phyloP scores from a whole-genome alignment of 2,888 invertebrate species.

The Rhorus exstirpatorius region DNA sequence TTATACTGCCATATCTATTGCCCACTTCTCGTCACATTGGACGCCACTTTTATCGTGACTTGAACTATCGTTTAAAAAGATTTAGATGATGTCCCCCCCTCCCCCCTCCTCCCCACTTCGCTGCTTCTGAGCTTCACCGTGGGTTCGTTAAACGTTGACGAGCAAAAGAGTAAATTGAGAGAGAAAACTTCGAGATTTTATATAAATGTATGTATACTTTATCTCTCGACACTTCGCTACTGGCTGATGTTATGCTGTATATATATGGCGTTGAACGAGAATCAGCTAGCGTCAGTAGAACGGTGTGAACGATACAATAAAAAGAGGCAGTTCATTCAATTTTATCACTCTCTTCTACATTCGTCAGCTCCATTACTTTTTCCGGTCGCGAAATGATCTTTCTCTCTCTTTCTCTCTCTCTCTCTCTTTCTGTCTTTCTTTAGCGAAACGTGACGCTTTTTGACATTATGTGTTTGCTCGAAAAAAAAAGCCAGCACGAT shows the following conservation, averaged over 20 bases:
- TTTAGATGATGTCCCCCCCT: conserved; percentile 63
- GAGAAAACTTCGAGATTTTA: conserved; percentile 54
- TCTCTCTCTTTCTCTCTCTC: conserved; percentile 12
- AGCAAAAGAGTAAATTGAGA: conserved; percentile 57
- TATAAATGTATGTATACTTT: conserved; percentile 55
- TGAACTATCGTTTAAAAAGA: conserved; percentile 71
- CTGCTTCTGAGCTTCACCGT: conserved; percentile 28
- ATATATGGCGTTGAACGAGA: conserved; percentile 31
- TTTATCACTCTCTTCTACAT: conserved; percentile 68
- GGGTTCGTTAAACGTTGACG: conserved; percentile 69
- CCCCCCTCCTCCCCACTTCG: neutral
- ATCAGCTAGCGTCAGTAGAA: conserved; percentile 61
- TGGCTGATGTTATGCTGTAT: conserved; percentile 52
- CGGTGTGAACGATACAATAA: conserved; percentile 69
- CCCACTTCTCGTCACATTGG: conserved; percentile 68
- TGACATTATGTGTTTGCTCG: neutral
- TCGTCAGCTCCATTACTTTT: conserved; percentile 69
- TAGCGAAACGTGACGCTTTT: conserved; percentile 3
- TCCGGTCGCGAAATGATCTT: conserved; percentile 40
- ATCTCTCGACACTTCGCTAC: conserved; percentile 67
- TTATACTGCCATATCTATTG: conserved; percentile 65
- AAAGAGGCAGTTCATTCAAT: conserved; percentile 70
- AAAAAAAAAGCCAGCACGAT: conserved; percentile 15
- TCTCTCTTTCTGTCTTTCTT: too few relatives aligned
- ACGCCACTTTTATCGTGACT: conserved; percentile 68